Evolutionary conservation across 2,113 vertebrate genomes (phyloP).

Genomic region (Bufo bufo): DNA sequence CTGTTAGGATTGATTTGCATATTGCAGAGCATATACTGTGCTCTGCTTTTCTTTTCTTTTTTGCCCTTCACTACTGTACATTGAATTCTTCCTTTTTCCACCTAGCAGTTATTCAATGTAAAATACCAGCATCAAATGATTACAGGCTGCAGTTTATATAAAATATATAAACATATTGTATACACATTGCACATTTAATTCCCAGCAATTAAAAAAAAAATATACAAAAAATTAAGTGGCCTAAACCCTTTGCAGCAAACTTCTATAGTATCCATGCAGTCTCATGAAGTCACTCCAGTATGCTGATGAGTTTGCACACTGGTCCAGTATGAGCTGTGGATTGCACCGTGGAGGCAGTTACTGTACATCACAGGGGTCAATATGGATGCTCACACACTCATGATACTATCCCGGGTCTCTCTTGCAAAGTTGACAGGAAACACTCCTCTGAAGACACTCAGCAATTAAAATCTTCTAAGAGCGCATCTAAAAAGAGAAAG

Average conservation of each 20-base stretch:
- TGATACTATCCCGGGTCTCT: constrained; percentile 93
- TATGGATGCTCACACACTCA: constrained; percentile 95
- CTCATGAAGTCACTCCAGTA: no score
- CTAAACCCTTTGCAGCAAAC: no score
- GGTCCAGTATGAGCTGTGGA: no score
- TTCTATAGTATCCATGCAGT: no score
- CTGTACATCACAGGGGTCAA: no score
- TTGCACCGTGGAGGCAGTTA: no score
- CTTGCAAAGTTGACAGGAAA: constrained; percentile 80
- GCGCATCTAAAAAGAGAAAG: constrained; percentile 85
- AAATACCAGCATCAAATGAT: constrained; percentile 19
- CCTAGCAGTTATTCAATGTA: constrained; percentile 4
- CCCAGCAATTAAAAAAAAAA: constrained; percentile 39
- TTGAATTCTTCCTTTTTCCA: background rate
- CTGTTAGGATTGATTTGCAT: no score
- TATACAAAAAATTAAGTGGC: no score
- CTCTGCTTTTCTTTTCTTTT: no score
- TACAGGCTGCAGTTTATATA: constrained; percentile 29
- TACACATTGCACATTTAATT: constrained; percentile 32
- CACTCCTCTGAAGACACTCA: constrained; percentile 86
- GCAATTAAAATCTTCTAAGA: constrained; percentile 76
- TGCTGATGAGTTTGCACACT: no score
- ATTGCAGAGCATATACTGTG: no score
- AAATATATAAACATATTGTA: constrained; percentile 38
- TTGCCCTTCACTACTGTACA: no score